Percentiles rank a stretch among this genome's conserved stretches.
Evolutionary conservation across 2,113 vertebrate species (phyloP).

Genomic region (Crocuta crocuta): DNA sequence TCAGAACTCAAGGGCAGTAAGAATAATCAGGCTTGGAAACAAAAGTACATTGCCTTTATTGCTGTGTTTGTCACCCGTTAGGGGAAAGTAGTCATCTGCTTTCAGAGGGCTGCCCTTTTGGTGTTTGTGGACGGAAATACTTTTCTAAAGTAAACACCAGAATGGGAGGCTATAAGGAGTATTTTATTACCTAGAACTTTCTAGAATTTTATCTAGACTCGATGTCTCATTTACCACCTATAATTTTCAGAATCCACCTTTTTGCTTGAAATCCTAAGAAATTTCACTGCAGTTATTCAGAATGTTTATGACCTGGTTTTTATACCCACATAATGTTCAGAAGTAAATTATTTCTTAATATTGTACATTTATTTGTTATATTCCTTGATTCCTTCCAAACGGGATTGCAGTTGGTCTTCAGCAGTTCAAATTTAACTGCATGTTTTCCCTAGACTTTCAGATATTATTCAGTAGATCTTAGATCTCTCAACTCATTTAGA

Average conservation of each 20-base stretch:
- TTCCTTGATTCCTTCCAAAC: not conserved
- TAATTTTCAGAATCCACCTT: constrained; percentile 48
- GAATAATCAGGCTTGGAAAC: constrained; percentile 16
- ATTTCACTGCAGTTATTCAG: constrained; percentile 40
- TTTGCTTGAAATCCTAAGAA: not conserved
- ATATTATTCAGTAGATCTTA: not conserved
- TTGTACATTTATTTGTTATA: constrained; percentile 1
- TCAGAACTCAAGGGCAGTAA: constrained; percentile 24
- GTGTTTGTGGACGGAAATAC: not conserved
- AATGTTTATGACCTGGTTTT: not conserved
- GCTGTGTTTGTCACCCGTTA: not conserved
- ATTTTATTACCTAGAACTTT: not conserved
- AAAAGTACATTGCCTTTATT: not conserved
- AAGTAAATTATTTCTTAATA: constrained; percentile 35
- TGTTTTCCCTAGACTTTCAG: constrained; percentile 8
- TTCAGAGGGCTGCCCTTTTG: not conserved
- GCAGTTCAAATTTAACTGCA: not conserved
- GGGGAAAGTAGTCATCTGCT: not conserved
- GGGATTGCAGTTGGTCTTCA: not conserved
- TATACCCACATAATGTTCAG: not conserved
- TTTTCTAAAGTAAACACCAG: not conserved
- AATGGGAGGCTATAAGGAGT: not conserved
- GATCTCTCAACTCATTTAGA: not conserved
- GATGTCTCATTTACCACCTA: not conserved
- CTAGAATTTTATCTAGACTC: not conserved